Evolutionary conservation across 2,888 invertebrate genomes (phyloP).

Genomic region (Tenthredo amoena): DNA sequence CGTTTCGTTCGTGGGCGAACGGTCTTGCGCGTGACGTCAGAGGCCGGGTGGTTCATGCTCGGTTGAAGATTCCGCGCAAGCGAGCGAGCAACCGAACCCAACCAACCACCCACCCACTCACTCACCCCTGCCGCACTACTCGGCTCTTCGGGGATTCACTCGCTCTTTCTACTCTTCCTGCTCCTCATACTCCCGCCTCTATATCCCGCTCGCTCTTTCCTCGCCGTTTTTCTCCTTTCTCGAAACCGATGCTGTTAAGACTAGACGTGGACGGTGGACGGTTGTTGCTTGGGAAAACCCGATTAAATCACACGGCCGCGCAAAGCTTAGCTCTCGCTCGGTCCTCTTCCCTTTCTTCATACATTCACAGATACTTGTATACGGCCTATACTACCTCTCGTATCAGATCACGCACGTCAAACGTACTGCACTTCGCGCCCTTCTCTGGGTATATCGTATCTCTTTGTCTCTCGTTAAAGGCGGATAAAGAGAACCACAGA

Average conservation of each 20-base stretch:
- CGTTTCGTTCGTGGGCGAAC: conserved; percentile 36
- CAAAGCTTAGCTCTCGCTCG: neutral
- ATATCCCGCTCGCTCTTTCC: neutral
- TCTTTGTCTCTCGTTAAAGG: neutral
- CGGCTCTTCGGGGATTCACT: conserved; percentile 21
- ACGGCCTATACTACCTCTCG: neutral
- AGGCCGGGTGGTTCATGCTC: conserved; percentile 47
- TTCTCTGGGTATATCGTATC: neutral
- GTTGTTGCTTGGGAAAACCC: conserved; percentile 20
- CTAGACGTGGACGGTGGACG: neutral
- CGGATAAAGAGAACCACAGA: too few species aligned
- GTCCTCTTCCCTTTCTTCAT: neutral
- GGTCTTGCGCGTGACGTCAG: conserved; percentile 50
- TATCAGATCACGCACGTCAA: neutral
- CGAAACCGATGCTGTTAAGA: conserved; percentile 7
- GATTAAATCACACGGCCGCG: conserved; percentile 31
- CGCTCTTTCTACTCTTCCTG: conserved; percentile 4
- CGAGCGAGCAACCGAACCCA: conserved; percentile 45
- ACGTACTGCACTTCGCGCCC: neutral
- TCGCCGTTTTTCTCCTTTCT: neutral
- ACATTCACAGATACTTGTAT: neutral
- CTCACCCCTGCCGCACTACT: conserved; percentile 24
- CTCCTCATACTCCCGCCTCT: neutral
- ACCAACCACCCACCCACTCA: neutral
- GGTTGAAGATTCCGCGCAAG: conserved; percentile 50